Evolutionary conservation across 1,140 invertebrate species (phyloP).

Genomic region (Drosophila athabasca): DNA sequence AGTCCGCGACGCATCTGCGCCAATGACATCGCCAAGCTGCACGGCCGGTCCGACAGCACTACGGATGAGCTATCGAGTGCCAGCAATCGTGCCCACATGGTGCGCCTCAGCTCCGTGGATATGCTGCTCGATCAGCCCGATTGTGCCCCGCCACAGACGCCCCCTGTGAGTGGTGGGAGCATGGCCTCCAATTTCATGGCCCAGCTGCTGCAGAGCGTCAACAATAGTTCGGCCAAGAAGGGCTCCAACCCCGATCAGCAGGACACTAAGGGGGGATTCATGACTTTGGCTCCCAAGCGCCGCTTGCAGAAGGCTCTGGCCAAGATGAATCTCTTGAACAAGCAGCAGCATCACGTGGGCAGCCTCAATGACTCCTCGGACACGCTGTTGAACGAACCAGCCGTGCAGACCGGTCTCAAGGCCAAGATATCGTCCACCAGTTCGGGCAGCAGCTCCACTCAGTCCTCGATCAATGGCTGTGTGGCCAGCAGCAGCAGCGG

Average conservation of each 20-base stretch:
- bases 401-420: conserved; percentile 21
- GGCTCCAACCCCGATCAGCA: conserved; percentile 84
- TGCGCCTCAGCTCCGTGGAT: conserved; percentile 75
- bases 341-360: conserved; percentile 85
- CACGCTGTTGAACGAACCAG: conserved; percentile 53
- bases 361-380: conserved; percentile 71
- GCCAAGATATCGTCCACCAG: conserved; percentile 53
- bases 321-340: conserved; percentile 96
- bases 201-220: conserved; percentile 74
- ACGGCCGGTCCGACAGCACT: conserved; percentile 73
- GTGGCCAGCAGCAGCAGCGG: conserved; percentile 34
- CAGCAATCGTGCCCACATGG: conserved; percentile 67
- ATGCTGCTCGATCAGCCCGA: conserved; percentile 78
- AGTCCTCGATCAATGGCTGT: conserved; percentile 52
- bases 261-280: conserved; percentile 90
- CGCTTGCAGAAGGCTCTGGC: conserved; percentile 94
- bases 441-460: conserved; percentile 57
- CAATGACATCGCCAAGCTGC: conserved; percentile 81
- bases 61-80: conserved; percentile 54
- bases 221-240: conserved; percentile 85
- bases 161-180: conserved; percentile 55
- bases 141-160: conserved; percentile 66
- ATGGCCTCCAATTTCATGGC: conserved; percentile 79
- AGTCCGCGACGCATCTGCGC: conserved; percentile 80
- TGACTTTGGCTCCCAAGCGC: conserved; percentile 93